Base-by-base conservation (phyloP, 1,140 invertebrate genomes). In the Cydia splendana region DNA sequence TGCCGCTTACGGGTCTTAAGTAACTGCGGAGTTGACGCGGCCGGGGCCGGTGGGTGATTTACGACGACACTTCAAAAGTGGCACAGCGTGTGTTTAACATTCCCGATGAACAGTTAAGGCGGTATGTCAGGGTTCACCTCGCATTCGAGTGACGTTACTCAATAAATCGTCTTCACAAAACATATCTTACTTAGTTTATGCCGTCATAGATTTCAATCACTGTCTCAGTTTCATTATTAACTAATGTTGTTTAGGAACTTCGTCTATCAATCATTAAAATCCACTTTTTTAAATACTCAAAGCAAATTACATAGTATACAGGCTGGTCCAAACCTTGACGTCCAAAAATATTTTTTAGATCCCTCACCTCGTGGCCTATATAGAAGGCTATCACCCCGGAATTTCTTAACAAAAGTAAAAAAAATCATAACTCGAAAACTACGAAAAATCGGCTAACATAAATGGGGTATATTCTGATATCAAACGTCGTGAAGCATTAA, bases 21-120 rank as follows among this genome's bases (percentile, higher is more conserved):
- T 83, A 85, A 85, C 78, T 78, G 77, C 71, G 77, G 78, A 75
- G 79, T 85, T 83, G 83, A 79, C 81, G 77, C 79, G 57, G 75
- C 67, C 42, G 71, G 53, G 45, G 77, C 79, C 65, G 65, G 30
- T 38, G 67, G 30, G n/a, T 18, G 67, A 71, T 71, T 85, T 85
- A 85, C 82, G 74, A 75, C 69, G 76, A 65, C 45, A 48, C n/a
- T 76, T 76, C 62, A 51, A 80, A 73, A 79, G 53, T 53, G 20
- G 57, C 57, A 62, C 53, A 62, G 57, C 57, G 57, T 62, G 57
- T 62, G 57, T 62, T 62, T 62, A 62, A 62, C 57, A 62, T 62
- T 62, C 57, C 57, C 57, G 57, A 62, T 24, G 57, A 24, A 62
- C 57, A 62, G 57, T 62, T 62, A 62, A 62, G 57, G 57, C 20